Conservation (phyloP, 2,888 invertebrate genomes). For the Dioctria rufipes region DNA sequence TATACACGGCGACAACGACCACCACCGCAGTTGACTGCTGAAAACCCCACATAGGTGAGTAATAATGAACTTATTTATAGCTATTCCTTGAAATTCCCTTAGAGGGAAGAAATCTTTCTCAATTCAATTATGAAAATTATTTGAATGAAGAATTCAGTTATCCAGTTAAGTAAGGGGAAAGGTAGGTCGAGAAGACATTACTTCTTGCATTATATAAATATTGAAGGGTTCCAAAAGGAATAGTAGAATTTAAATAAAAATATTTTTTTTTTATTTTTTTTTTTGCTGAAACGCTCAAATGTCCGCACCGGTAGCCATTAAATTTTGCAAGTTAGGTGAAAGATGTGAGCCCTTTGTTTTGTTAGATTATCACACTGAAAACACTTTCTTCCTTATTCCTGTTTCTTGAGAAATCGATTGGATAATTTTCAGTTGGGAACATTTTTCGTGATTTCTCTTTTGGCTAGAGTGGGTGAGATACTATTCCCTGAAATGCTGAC, state of each 20-base stretch:
- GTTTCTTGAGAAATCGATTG: constrained; percentile 42
- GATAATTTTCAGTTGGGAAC: constrained; percentile 31
- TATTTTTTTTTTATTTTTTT: not conserved
- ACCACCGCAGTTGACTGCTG: not conserved
- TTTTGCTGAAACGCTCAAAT: not conserved
- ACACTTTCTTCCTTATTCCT: not conserved
- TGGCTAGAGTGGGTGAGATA: constrained; percentile 18
- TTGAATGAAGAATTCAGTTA: not conserved
- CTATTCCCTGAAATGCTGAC: constrained; percentile 16
- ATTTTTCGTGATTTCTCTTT: constrained; percentile 11
- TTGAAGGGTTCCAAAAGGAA: not conserved
- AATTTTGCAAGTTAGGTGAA: not conserved
- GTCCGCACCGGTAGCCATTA: not conserved
- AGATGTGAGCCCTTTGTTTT: not conserved
- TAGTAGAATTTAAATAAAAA: not conserved
- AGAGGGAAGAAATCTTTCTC: not conserved
- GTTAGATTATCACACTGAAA: not conserved
- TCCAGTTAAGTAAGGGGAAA: not conserved
- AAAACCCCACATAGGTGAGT: constrained; percentile 21
- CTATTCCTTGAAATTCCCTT: constrained; percentile 12
- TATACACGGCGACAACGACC: not conserved
- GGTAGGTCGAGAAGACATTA: constrained; percentile 47
- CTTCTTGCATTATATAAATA: constrained; percentile 41
- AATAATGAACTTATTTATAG: constrained; percentile 8
- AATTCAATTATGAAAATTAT: not conserved